Evolutionary conservation across 2,888 invertebrate genomes (phyloP), one percentile per base, ranked within the genome.

Genomic region (Drosophila mulleri): DNA sequence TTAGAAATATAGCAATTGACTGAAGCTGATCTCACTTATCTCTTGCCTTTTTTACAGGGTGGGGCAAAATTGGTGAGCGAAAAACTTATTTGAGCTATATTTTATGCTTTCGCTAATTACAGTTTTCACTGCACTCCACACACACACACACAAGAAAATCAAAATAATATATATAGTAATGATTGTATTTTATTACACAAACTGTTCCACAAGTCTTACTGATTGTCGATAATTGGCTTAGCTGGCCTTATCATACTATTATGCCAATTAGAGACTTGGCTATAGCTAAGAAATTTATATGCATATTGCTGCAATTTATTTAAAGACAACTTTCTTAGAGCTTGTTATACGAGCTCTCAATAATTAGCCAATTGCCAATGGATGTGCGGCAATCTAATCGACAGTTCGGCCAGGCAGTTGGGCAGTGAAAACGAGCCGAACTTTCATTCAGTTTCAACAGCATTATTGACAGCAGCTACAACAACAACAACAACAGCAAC

Each of bases 371-470:
- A 70, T 50, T 72, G 75, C 63, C 54, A 32, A 41, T 59, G 48
- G 48, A 60, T 61, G 75, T 69, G 67, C 69, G 67, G 72, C 76
- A 78, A 84, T 83, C 78, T 86, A 83, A 84, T 76, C 83, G 48
- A 58, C 58, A 56, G 67, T 72, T 75, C 64, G 66, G 60, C 45
- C 60, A 69, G 76, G 76, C 79, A 70, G 78, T 84, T 83, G 80
- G 80, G 71, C 71, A 78, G 84, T 78, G 83, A 84, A 84, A 86
- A 74, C 83, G 67, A 73, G 67, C 67, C 78, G 72, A 80, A 86
- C 87, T 86, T 85, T 84, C 87, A 72, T 84, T 86, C 72, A 67
- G 70, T 80, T 74, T 74, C 69, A 42, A 75, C 77, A 68, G 67
- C 72, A 41, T n/a, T 80, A 71, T 75, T 69, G 42, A 77, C 77